Conservation (phyloP, 1,140 invertebrate species). For the Pachypeltis micranthus region DNA sequence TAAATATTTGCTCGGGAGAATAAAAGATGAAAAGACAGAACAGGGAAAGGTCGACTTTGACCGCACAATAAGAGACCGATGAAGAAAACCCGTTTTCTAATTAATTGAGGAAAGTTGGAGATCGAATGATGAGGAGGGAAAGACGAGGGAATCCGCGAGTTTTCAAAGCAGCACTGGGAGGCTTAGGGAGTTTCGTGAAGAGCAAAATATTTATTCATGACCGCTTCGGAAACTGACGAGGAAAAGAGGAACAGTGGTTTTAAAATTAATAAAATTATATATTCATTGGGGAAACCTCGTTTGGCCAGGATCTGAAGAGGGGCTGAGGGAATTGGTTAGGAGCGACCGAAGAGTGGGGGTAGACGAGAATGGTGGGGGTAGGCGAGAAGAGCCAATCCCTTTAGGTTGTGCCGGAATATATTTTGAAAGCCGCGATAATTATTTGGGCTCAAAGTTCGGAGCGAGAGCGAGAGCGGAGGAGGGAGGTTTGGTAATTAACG, state of each 20-base stretch:
- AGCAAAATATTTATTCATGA: background rate
- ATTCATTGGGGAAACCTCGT: constrained; percentile 3
- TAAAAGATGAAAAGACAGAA: background rate
- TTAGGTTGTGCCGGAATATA: background rate
- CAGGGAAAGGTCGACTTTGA: background rate
- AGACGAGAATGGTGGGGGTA: too few species aligned
- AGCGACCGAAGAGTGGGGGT: background rate
- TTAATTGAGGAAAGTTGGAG: background rate
- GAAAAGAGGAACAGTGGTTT: constrained; percentile 1
- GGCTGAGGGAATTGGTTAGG: background rate
- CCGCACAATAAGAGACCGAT: background rate
- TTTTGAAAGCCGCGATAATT: constrained; percentile 1
- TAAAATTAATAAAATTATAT: constrained; percentile 17
- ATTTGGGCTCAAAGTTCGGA: constrained; percentile 13
- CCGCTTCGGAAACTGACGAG: background rate
- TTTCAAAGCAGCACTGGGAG: background rate
- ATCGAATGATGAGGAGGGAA: background rate
- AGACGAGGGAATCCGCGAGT: background rate
- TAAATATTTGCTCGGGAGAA: background rate
- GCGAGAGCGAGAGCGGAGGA: background rate
- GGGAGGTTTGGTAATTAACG: background rate
- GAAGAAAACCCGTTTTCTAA: background rate
- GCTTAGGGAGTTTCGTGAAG: too few species aligned
- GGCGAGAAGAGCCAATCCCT: background rate
- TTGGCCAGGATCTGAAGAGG: background rate